These are phyloP conservation scores for Drosophila cracens DNA, from an alignment of 2,888 invertebrate species.

Conservation along the genomic window DNA sequence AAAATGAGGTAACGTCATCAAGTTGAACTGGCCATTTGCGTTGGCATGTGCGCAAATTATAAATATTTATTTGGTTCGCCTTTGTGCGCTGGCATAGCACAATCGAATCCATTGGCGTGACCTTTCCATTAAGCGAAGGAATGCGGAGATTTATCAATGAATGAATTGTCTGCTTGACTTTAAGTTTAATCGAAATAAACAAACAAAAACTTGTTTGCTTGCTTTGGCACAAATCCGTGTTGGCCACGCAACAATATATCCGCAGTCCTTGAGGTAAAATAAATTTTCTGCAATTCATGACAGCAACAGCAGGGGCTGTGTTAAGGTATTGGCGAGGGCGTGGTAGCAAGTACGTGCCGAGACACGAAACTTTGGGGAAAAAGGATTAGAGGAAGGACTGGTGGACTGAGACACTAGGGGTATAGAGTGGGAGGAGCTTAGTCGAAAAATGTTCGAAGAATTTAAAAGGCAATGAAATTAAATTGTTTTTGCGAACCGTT, in stretches of 20 bases:
- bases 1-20: constrained; percentile 62
- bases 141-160: constrained; percentile 68
- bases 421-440: neutral
- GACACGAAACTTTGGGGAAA: constrained; percentile 65
- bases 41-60: constrained; percentile 69
- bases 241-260: constrained; percentile 42
- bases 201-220: constrained; percentile 58
- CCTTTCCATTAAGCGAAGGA: constrained; percentile 44
- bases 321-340: constrained; percentile 37
- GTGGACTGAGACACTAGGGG: neutral
- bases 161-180: constrained; percentile 47
- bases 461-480: constrained; percentile 77
- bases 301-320: constrained; percentile 46
- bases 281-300: constrained; percentile 74
- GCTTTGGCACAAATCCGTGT: constrained; percentile 54
- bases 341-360: constrained; percentile 64
- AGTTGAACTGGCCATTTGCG: constrained; percentile 49
- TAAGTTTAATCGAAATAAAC: constrained; percentile 63
- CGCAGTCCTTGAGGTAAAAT: constrained; percentile 73
- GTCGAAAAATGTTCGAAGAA: constrained; percentile 45
- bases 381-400: constrained; percentile 55
- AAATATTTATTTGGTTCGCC: constrained; percentile 69
- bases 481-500: constrained; percentile 70
- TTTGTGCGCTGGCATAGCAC: constrained; percentile 50
- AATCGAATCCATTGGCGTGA: constrained; percentile 38